phyloP scores from a whole-genome alignment of 2,113 vertebrate species.

The Odontesthes bonariensis region DNA sequence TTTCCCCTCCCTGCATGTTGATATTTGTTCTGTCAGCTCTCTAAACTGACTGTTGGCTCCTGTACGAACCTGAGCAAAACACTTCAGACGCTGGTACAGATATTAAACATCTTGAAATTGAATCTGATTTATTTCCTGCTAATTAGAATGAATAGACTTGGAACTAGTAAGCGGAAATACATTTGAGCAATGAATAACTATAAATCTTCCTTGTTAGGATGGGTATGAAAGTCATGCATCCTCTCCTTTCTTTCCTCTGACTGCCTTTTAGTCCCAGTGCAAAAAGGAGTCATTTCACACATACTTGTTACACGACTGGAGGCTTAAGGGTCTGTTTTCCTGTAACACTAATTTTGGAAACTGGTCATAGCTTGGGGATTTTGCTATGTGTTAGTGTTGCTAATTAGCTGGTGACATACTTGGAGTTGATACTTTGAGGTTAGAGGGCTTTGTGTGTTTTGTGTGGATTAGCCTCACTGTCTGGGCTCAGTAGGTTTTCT shows the following conservation, averaged over 20 bases:
- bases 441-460: not conserved
- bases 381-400: constrained; percentile 3
- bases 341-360: constrained; percentile 4
- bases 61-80: constrained; percentile 27
- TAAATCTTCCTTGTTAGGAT: not conserved
- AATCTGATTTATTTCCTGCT: constrained; percentile 11
- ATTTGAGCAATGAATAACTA: not conserved
- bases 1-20: constrained; percentile 39
- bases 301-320: not conserved
- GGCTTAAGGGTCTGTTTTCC: constrained; percentile 4
- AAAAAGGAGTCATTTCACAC: not conserved
- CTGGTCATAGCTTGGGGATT: not conserved
- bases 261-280: not conserved
- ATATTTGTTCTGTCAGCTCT: constrained; percentile 68
- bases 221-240: not conserved
- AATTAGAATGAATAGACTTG: not conserved
- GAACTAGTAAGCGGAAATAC: not conserved
- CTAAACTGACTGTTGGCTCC: constrained; percentile 48
- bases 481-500: not conserved
- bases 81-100: constrained; percentile 54
- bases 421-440: constrained; percentile 16
- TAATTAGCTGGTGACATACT: constrained; percentile 12
- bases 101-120: constrained; percentile 54
- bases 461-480: constrained; percentile 15
- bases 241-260: not conserved